phyloP scores from a whole-genome alignment of 2,113 vertebrate genomes.

The Chaetorhynchus papuensis region DNA sequence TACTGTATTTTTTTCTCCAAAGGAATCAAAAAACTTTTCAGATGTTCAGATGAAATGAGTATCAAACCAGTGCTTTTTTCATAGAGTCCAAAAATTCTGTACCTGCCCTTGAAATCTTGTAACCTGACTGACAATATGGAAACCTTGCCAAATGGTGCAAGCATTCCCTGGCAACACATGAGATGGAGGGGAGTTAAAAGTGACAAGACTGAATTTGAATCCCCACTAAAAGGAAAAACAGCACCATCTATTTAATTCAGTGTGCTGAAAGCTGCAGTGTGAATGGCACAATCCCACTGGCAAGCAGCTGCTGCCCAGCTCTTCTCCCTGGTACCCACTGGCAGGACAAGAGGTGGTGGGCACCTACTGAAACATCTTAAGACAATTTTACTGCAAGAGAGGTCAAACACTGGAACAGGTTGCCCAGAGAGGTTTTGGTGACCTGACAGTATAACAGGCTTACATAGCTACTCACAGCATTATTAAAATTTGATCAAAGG shows the following conservation, averaged over 20 bases:
- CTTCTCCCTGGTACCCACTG: not conserved
- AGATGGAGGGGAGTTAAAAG: not conserved
- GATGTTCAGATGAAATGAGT: not conserved
- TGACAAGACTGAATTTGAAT: not conserved
- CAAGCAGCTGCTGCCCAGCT: not conserved
- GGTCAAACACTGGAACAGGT: not conserved
- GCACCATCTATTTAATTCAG: not conserved
- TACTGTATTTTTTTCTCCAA: not conserved
- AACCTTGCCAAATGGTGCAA: not conserved
- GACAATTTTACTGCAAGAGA: not conserved
- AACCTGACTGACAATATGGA: not conserved
- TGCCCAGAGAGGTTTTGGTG: not conserved
- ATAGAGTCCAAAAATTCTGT: not conserved
- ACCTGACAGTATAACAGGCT: not conserved
- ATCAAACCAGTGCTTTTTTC: not conserved
- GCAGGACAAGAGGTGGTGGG: not conserved
- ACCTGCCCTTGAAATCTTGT: not conserved
- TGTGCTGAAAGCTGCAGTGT: not conserved
- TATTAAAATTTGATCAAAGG: slow-evolving; percentile 17
- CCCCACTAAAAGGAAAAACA: not conserved
- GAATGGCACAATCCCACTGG: not conserved
- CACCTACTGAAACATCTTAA: not conserved
- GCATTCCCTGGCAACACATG: not conserved
- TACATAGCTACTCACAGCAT: not conserved
- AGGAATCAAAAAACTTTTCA: not conserved